Conservation (phyloP, 2,888 invertebrate species). For the Synergus gifuensis region DNA sequence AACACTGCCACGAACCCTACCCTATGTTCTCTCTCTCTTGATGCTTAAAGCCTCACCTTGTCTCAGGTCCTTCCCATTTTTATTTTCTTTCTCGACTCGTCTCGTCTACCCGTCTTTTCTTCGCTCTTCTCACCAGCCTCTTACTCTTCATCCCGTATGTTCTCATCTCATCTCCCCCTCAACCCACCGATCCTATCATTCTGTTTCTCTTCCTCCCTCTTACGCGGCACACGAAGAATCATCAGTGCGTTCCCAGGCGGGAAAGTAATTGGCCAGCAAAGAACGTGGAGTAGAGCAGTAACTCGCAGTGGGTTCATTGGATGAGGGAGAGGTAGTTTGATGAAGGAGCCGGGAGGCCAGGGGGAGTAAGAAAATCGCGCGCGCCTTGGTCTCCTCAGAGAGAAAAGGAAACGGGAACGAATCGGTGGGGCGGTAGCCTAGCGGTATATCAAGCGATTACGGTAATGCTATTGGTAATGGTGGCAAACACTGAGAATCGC, state of each 20-base stretch:
- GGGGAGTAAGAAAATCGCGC: slow-evolving; percentile 40
- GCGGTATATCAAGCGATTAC: slow-evolving; percentile 69
- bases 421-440: slow-evolving; percentile 69
- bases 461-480: slow-evolving; percentile 64
- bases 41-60: slow-evolving; percentile 48
- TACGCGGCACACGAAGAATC: slow-evolving; percentile 57
- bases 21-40: slow-evolving; percentile 47
- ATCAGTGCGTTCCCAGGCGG: slow-evolving; percentile 60
- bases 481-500: slow-evolving; percentile 43
- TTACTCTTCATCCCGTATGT: slow-evolving; percentile 46
- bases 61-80: slow-evolving; percentile 45
- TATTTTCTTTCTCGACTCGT: slow-evolving; percentile 49
- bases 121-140: slow-evolving; percentile 46
- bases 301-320: slow-evolving; percentile 14
- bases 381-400: slow-evolving; percentile 33
- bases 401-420: slow-evolving; percentile 70
- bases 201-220: slow-evolving; percentile 39
- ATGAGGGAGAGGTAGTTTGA: slow-evolving; percentile 46
- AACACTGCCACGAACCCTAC: slow-evolving; percentile 53
- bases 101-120: slow-evolving; percentile 45
- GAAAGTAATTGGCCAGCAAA: slow-evolving; percentile 59
- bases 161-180: slow-evolving; percentile 43
- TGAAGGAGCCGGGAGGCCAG: slow-evolving; percentile 46
- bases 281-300: slow-evolving; percentile 45
- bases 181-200: slow-evolving; percentile 29